A percentile compares a stretch with the other conserved stretches of the same genome.
These are phyloP conservation scores for Tenthredo distinguenda DNA, from an alignment of 2,888 invertebrate genomes.

Conservation along the genomic window DNA sequence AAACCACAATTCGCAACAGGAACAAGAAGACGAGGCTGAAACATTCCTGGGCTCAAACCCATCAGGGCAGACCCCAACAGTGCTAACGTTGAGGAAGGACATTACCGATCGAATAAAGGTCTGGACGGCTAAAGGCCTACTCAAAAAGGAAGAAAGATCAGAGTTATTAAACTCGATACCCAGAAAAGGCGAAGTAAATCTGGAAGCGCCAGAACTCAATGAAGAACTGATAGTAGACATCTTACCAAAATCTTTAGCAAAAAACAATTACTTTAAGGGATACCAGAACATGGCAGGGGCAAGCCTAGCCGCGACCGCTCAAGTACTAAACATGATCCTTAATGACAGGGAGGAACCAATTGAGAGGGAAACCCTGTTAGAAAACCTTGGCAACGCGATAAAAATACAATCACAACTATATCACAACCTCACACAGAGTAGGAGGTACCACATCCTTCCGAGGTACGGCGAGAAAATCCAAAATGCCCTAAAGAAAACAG, in stretches of 20 bases:
- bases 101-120: constrained; percentile 25
- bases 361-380: constrained; percentile 14
- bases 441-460: constrained; percentile 42
- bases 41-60: constrained; percentile 34
- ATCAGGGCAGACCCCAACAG: not conserved
- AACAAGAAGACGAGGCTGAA: constrained; percentile 10
- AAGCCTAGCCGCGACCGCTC: constrained; percentile 6
- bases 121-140: constrained; percentile 26
- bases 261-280: constrained; percentile 38
- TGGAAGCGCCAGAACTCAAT: constrained; percentile 52
- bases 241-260: constrained; percentile 22
- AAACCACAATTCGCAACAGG: not conserved
- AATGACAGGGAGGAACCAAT: constrained; percentile 43
- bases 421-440: not conserved
- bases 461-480: not conserved
- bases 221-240: constrained; percentile 37
- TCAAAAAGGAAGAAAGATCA: constrained; percentile 38
- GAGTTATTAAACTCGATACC: constrained; percentile 24
- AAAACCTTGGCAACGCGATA: constrained; percentile 29
- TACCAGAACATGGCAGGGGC: constrained; percentile 44
- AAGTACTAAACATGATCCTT: constrained; percentile 20
- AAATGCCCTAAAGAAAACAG: not conserved
- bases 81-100: not conserved
- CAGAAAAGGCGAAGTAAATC: constrained; percentile 46
- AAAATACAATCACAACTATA: constrained; percentile 45